These are phyloP conservation scores for Athalia circularis DNA, from an alignment of 2,888 invertebrate genomes.

Conservation along the genomic window DNA sequence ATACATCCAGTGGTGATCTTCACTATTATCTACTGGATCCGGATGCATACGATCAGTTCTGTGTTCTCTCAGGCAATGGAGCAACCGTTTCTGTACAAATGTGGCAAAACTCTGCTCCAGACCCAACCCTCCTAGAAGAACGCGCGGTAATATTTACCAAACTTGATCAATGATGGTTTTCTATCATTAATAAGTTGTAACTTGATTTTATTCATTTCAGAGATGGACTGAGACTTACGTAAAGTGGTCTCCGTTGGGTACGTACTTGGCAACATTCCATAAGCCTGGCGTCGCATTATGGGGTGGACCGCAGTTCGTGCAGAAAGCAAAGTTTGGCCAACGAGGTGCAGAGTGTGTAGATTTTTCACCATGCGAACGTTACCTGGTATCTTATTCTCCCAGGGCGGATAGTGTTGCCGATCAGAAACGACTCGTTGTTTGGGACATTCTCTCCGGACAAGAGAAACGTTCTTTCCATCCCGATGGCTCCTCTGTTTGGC, in stretches of 20 bases:
- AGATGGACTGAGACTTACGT: constrained; percentile 98
- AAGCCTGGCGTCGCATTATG: constrained; percentile 96
- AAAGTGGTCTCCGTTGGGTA: constrained; percentile 98
- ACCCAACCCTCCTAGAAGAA: constrained; percentile 88
- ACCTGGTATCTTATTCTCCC: constrained; percentile 95
- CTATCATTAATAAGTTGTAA: constrained; percentile 54
- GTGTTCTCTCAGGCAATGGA: constrained; percentile 90
- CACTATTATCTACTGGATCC: constrained; percentile 95
- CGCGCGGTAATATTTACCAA: constrained; percentile 79
- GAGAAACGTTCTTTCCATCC: constrained; percentile 94
- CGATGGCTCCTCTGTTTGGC: constrained; percentile 90
- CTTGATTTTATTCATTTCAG: constrained; percentile 73
- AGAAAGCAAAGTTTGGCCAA: constrained; percentile 94
- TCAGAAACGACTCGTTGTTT: constrained; percentile 92
- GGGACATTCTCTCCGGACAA: constrained; percentile 96
- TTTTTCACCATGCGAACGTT: constrained; percentile 98
- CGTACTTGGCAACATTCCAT: constrained; percentile 97
- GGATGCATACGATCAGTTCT: constrained; percentile 97
- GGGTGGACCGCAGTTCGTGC: constrained; percentile 96
- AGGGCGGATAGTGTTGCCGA: constrained; percentile 81
- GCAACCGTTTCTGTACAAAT: constrained; percentile 86
- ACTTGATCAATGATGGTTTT: not conserved
- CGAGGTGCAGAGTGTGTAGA: constrained; percentile 95
- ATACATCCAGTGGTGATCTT: constrained; percentile 93
- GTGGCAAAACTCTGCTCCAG: constrained; percentile 93